phyloP scores from a whole-genome alignment of 2,113 vertebrate species.

The Prochilodus magdalenae region DNA sequence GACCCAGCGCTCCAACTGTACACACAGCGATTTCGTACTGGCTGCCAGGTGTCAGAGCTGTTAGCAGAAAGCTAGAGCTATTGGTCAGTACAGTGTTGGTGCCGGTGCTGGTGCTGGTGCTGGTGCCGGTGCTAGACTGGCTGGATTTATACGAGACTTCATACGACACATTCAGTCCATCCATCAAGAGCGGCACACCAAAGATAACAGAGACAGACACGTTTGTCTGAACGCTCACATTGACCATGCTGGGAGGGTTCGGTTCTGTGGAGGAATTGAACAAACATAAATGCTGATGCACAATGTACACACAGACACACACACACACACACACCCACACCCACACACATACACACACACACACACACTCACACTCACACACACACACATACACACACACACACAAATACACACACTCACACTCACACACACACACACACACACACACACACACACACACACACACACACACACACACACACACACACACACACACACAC shows the following conservation, averaged over 20 bases:
- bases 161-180: slow-evolving; percentile 12
- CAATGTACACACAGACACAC: no score
- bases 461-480: no score
- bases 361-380: no score
- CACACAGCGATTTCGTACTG: slow-evolving; percentile 16
- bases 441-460: no score
- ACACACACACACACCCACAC: no score
- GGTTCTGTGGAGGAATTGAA: slow-evolving; percentile 33
- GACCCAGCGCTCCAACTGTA: slow-evolving; percentile 21
- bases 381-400: no score
- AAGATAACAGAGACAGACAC: background rate
- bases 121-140: background rate
- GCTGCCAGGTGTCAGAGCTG: slow-evolving; percentile 17
- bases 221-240: background rate
- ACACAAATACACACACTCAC: no score
- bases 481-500: no score
- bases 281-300: background rate
- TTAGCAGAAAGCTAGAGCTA: background rate
- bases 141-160: slow-evolving; percentile 6
- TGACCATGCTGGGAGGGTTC: slow-evolving; percentile 13
- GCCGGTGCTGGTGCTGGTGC: no score
- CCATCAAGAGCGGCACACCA: slow-evolving; percentile 11
- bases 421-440: no score
- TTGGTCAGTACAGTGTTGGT: background rate
- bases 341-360: no score